A percentile compares a stretch with the other conserved stretches of the same genome.
phyloP scores from a whole-genome alignment of 2,888 invertebrate species.

The Cenopis cana region DNA sequence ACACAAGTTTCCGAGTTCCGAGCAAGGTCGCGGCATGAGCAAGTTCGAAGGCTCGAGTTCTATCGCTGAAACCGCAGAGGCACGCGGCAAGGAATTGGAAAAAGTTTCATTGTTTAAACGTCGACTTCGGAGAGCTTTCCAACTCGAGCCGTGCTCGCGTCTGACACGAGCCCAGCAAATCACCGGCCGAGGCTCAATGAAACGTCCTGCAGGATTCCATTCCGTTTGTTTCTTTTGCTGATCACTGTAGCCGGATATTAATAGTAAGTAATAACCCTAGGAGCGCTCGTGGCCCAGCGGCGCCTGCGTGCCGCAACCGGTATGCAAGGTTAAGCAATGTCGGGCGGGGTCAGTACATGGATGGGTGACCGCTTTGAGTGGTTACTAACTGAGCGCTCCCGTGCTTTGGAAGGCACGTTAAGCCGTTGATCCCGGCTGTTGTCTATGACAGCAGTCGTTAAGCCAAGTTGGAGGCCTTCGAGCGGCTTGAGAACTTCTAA shows the following conservation, averaged over 20 bases:
- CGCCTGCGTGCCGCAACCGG: no score
- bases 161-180: neutral
- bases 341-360: no score
- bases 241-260: conserved; percentile 9
- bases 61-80: conserved; percentile 14
- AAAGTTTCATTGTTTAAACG: conserved; percentile 40
- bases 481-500: no score
- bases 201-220: conserved; percentile 11
- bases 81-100: conserved; percentile 23
- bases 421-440: no score
- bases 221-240: conserved; percentile 1
- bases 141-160: conserved; percentile 3
- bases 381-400: no score
- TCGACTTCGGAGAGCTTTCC: conserved; percentile 26
- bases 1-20: conserved; percentile 9
- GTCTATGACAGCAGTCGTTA: no score
- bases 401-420: no score
- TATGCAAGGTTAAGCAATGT: no score
- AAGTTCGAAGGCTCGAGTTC: conserved; percentile 7
- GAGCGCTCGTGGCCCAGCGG: no score
- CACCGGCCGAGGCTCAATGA: neutral
- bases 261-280: no score
- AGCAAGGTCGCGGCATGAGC: conserved; percentile 19
- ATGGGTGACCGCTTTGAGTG: no score
- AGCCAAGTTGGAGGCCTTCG: no score